Evolutionary conservation across 1,140 invertebrate species (phyloP), one percentile per base, ranked within the genome.

Genomic region (Coptotermes formosanus): DNA sequence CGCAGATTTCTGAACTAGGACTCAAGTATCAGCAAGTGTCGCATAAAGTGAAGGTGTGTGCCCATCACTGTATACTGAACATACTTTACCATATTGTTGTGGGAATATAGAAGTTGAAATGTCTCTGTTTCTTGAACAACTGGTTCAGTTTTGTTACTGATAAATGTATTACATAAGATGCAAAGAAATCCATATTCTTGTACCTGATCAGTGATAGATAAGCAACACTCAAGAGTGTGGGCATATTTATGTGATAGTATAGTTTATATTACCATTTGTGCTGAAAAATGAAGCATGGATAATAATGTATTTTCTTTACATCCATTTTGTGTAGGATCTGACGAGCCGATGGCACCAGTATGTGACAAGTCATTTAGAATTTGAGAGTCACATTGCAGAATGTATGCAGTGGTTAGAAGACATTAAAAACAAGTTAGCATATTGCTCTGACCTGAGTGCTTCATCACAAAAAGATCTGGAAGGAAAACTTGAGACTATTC

Each of bases 341-440:
- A 96, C 96, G 83, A 94, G 94, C 82, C 95, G 96, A 86, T 99
- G 98, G 98, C 96, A 98, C 88, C 95, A 97, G 88, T 98, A 98
- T 91, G 97, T 98, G 0, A 94, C 93, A 59, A 95, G 95, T 69
- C 97, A 99, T 90, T 95, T 98, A 91, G 96, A 97, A 87, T 98
- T 98, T 89, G 94, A 97, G 32, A 95, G 94, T 87, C 94, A 95
- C 87, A 92, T 97, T 14, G 92, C 94, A 0, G 96, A 97, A 89
- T 97, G 96, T 88, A 93, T 93, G 14, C 93, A 94, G 45, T 98
- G 97, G 97, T 92, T 98, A n/a, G 94, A 95, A 86, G 95, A 96
- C 86, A 95, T 98, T 75, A 95, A 95, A 88, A 94, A 95, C 86
- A 98, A 98, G 90, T 90, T 99, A 19, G 94, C 95, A 43, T 96